Conservation (phyloP, 1,140 invertebrate genomes). For the Rhizoglyphus robini region DNA sequence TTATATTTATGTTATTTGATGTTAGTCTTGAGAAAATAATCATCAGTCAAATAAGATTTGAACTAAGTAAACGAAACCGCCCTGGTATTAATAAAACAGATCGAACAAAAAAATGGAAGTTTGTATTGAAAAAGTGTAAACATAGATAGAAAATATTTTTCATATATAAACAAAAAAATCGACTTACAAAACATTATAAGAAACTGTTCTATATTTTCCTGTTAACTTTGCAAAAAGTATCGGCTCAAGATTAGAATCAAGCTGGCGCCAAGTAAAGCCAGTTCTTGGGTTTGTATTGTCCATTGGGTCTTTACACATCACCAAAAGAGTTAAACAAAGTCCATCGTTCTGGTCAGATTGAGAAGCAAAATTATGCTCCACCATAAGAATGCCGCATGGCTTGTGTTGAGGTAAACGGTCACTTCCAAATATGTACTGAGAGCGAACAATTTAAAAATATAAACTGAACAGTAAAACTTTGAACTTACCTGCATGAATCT, state of each 20-base stretch:
- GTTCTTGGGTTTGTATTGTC: conserved; percentile 62
- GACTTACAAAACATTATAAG: conserved; percentile 54
- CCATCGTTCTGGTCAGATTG: conserved; percentile 49
- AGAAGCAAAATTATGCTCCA: conserved; percentile 35
- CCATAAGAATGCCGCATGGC: conserved; percentile 46
- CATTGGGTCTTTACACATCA: conserved; percentile 66
- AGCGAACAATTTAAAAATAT: not conserved
- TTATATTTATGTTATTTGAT: no score
- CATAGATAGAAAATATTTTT: no score
- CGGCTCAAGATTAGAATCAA: conserved; percentile 52
- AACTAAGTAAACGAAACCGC: no score
- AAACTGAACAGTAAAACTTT: conserved; percentile 11
- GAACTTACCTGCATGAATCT: conserved; percentile 69
- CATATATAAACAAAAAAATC: no score
- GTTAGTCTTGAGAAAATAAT: no score
- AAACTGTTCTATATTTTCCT: conserved; percentile 55
- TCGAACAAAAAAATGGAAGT: no score
- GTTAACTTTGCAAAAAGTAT: conserved; percentile 49
- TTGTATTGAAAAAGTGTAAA: no score
- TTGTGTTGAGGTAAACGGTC: conserved; percentile 50
- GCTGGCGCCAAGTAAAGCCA: conserved; percentile 74
- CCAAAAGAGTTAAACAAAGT: conserved; percentile 61
- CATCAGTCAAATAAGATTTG: no score
- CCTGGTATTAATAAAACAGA: no score
- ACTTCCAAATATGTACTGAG: conserved; percentile 16